Evolutionary conservation across 2,888 invertebrate genomes (phyloP), one percentile per base, ranked within the genome.

Genomic region (Allolobophora icterica): DNA sequence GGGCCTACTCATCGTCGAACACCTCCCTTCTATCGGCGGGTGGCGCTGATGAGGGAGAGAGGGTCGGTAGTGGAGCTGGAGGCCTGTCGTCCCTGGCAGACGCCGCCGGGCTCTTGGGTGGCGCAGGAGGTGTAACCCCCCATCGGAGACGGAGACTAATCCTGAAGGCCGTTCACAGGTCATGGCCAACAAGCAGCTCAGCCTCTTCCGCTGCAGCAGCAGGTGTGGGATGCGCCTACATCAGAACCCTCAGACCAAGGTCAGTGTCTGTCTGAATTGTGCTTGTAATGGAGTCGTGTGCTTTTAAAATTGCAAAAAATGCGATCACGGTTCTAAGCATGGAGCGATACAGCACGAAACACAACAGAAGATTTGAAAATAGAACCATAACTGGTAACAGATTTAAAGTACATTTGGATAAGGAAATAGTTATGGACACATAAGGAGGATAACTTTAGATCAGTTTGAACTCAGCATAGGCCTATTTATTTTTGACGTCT

Each of bases 171-270:
- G 42, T 89, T 42, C 33, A 89, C 89, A 89, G 89, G 52, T 89
- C 89, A 34, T 89, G 89, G 89, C 89, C 89, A 3, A 89, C 87
- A 38, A 87, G 35, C 87, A 87, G 34, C 21, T 87, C 87, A 87
- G 38, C 87, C 35, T 34, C 87, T 19, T 34, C 87, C 0, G 34
- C 35, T 19, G 34, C 87, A 34, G 33, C 84, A 87, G 38, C 87
- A 87, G 87, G n/a, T 24, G 19, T 11, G 8, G 71, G 71, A 71
- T 71, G 71, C 71, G 30, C 71, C 30, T 71, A 6, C 71, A 71
- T 71, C 71, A 71, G 71, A 8, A 71, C 71, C 71, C 30, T 0
- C 71, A 71, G n/a, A 71, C 71, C n/a, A 71, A 71, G 71, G 71
- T 71, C 30, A n/a, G 71, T n/a, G 71, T 71, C 71, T 6, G n/a